These are phyloP conservation scores for Equus przewalskii DNA, from an alignment of 2,113 vertebrate genomes.

Conservation along the genomic window DNA sequence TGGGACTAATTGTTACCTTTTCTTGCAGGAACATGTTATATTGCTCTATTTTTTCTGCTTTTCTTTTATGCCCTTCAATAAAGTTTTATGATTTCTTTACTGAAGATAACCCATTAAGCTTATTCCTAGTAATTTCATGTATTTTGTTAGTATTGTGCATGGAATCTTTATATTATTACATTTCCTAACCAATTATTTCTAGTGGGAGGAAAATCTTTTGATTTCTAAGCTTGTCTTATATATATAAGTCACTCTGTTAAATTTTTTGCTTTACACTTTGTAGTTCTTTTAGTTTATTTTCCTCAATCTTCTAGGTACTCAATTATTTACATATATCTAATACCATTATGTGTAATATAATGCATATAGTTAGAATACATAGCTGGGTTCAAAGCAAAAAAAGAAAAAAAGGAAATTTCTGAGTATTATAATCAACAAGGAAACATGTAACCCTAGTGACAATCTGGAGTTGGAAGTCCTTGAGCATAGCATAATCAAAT, in stretches of 20 bases:
- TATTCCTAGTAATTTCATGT: background rate
- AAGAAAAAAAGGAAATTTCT: background rate
- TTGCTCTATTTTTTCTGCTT: background rate
- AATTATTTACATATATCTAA: background rate
- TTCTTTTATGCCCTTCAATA: background rate
- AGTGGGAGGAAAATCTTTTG: background rate
- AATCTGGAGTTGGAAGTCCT: background rate
- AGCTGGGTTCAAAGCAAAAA: background rate
- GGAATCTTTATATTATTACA: background rate
- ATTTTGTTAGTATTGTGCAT: background rate
- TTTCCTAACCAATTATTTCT: background rate
- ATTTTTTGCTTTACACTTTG: background rate
- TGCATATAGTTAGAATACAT: background rate
- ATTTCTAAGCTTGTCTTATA: background rate
- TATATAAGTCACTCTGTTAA: background rate
- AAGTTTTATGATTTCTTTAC: background rate
- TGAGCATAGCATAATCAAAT: background rate
- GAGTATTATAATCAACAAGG: background rate
- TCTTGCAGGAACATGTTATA: background rate
- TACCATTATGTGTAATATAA: background rate
- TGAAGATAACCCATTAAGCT: background rate
- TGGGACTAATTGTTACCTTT: background rate
- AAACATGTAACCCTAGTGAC: background rate
- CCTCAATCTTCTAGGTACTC: background rate
- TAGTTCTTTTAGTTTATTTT: background rate